These are phyloP conservation scores for Dyspetes luteomarginatus DNA, from an alignment of 2,888 invertebrate species.

Conservation along the genomic window DNA sequence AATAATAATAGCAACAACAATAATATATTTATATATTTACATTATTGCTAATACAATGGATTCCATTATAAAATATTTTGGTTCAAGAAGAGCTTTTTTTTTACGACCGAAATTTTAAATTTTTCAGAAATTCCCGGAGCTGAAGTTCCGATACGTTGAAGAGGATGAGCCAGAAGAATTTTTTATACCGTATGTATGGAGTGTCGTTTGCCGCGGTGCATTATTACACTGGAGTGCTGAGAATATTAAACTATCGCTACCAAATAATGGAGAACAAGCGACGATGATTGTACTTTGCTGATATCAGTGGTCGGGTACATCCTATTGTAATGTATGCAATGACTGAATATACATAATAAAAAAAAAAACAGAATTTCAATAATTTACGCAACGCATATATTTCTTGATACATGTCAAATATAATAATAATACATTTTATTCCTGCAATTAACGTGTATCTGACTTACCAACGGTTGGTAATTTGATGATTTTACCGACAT, in stretches of 20 bases:
- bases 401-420: too few relatives aligned
- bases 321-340: conserved; percentile 65
- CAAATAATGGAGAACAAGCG: conserved; percentile 79
- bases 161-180: conserved; percentile 99
- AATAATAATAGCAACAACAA: too few relatives aligned
- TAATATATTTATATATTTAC: too few relatives aligned
- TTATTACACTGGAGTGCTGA: conserved; percentile 81
- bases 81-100: background rate
- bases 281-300: conserved; percentile 81
- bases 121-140: conserved; percentile 98
- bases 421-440: too few relatives aligned
- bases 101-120: background rate
- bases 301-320: conserved; percentile 71
- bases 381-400: conserved; percentile 55
- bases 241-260: conserved; percentile 81
- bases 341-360: conserved; percentile 62
- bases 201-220: conserved; percentile 88
- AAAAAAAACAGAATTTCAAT: too few relatives aligned
- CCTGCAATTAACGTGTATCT: too few relatives aligned
- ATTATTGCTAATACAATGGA: too few relatives aligned
- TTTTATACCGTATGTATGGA: conserved; percentile 99
- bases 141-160: conserved; percentile 99
- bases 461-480: too few relatives aligned
- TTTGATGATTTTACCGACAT: too few relatives aligned
- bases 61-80: background rate